A percentile compares a stretch with the other conserved stretches of the same genome.
These are phyloP conservation scores for Mormoops blainvillei DNA, from an alignment of 2,113 vertebrate genomes.

Conservation along the genomic window DNA sequence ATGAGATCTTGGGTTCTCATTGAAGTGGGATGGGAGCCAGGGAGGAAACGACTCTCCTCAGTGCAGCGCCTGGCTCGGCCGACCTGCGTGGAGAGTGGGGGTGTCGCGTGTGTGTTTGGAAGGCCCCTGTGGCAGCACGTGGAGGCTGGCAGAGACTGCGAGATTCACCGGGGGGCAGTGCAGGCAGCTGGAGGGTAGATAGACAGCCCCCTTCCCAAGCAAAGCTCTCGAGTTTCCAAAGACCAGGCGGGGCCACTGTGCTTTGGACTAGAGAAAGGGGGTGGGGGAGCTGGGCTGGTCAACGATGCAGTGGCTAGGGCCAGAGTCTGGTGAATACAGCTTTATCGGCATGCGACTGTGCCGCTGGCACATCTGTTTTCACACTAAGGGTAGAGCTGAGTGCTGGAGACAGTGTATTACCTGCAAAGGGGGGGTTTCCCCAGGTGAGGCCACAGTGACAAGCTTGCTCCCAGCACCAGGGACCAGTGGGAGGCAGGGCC, in stretches of 20 bases:
- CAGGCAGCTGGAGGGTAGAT: no score
- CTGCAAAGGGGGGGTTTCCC: neutral
- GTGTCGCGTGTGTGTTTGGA: neutral
- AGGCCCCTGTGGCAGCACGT: neutral
- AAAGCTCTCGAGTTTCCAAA: neutral
- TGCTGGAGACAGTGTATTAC: neutral
- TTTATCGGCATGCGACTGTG: neutral
- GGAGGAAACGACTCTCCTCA: neutral
- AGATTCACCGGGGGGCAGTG: neutral
- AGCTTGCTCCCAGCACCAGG: neutral
- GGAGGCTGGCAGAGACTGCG: neutral
- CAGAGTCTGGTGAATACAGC: no score
- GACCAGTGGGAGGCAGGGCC: neutral
- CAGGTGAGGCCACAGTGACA: accelerated
- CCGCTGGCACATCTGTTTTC: neutral
- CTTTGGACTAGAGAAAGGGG: neutral
- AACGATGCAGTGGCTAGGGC: neutral
- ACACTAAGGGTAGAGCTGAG: neutral
- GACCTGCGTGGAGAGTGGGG: neutral
- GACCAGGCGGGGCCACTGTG: no score
- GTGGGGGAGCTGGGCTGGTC: neutral
- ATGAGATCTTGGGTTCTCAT: neutral
- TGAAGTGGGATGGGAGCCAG: neutral
- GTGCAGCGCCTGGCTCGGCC: neutral
- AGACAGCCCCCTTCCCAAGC: neutral